Evolutionary conservation across 2,888 invertebrate genomes (phyloP).

Genomic region (Andrena bucephala): DNA sequence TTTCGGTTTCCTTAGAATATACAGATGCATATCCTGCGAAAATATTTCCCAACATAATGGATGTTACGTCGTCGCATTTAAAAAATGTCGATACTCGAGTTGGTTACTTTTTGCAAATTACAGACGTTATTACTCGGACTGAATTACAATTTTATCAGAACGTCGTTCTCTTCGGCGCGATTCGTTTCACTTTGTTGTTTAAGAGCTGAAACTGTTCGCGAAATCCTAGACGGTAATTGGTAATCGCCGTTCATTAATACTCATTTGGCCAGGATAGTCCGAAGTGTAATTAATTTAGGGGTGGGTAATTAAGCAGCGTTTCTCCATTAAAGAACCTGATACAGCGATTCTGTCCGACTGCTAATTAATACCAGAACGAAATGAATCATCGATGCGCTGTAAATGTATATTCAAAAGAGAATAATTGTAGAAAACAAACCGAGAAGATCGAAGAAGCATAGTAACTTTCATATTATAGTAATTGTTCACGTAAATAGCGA

Average conservation of each 20-base stretch:
- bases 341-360: constrained; percentile 13
- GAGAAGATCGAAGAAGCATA: not conserved
- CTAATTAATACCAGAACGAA: constrained; percentile 33
- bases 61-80: too few relatives aligned
- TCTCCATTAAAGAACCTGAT: constrained; percentile 22
- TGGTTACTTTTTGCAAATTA: not conserved
- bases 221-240: constrained; percentile 36
- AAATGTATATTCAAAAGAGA: not conserved
- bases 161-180: not conserved
- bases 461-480: not conserved
- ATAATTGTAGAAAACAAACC: not conserved
- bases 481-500: not conserved
- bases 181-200: constrained; percentile 4
- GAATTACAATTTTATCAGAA: not conserved
- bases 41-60: too few relatives aligned
- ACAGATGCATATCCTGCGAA: too few relatives aligned
- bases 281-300: constrained; percentile 34
- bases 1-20: too few relatives aligned
- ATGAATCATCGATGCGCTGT: not conserved
- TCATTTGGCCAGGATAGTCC: constrained; percentile 26
- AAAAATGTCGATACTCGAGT: not conserved
- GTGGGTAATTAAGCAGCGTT: constrained; percentile 36
- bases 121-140: not conserved
- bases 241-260: constrained; percentile 46
- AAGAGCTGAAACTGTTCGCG: not conserved